Base-by-base conservation (phyloP, 1,140 invertebrate genomes). In the Drosophila burlai region DNA sequence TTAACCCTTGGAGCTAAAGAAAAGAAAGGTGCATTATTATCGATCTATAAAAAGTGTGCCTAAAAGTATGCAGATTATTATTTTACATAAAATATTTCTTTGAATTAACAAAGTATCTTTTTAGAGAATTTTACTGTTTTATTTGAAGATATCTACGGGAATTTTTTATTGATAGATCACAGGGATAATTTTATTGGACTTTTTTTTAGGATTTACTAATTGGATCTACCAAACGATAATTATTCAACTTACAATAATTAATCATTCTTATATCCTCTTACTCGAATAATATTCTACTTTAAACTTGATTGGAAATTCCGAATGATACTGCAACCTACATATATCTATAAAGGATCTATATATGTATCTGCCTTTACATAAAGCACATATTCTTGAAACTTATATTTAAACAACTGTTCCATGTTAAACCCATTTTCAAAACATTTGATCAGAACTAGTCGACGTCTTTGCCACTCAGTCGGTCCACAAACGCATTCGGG, bases 361-460 rank as follows among this genome's bases (percentile, higher is more conserved):
- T 43, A 45, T 42, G 9, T 43, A 57, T 43, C 3, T 36, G 16
- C 18, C 21, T 21, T 63, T 66, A n/a, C 11, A 16, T 26, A 8
- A 9, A 11, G 1, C n/a, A 34, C 49, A 62, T 57, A 18, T 31
- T 16, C 21, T 29, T 45, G n/a, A 38, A 49, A 38, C 18, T 43
- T 67, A 31, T 57, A 61, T 66, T 76, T 76, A 6, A 13, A 63
- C 74, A 76, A 66, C 45, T 76, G 72, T 66, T 59, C n/a, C 21
- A 21, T 45, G 40, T 54, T 55, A 62, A 54, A 77, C 34, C 42
- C 43, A 50, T n/a, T 10, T 21, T 36, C 13, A n/a, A 40, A 31
- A 16, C 42, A 46, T 46, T 38, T 34, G 24, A 42, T 55, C 26
- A 38, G 26, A 26, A 13, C 24, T 9, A 55, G 21, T 26, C 16